Base-by-base conservation (phyloP, 2,113 vertebrate species). In the Vidua macroura region DNA sequence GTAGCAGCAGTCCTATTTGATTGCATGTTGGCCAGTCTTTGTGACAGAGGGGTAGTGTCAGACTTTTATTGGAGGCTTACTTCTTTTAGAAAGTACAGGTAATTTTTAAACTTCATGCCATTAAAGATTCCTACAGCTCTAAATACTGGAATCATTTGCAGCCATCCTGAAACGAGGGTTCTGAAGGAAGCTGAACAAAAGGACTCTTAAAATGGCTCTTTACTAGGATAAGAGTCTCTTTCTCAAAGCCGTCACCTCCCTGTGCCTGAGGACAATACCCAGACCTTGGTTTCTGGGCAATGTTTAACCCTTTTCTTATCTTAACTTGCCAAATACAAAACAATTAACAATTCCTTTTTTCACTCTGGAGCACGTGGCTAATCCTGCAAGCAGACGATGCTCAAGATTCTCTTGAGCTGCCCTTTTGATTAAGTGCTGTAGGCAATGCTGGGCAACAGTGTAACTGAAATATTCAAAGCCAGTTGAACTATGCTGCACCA, bases 251-350 rank as follows among this genome's bases (percentile, higher is more conserved):
- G 15, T 79, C 58, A 39, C 67, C 6, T 1, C 21, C 19, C 48
- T 77, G 46, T 70, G 56, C 37, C 30, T 43, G 55, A 74, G 66
- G 64, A 67, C 48, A 66, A 51, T 46, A 69, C 18, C 6, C 33
- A 91, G 76, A 77, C 64, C 46, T 74, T 59, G 25, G 17, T 81
- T 91, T 88, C 51, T 70, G n/a, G 56, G 58, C 56, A 86, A 91
- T 88, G 76, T 80, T 96, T 86, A 91, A 89, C 52, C 16, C 18
- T 67, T 74, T 66, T 83, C 62, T 90, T 85, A 92, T 92, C 92
- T 91, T 91, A 81, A 62, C 13, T 35, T 75, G 25, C 18, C 56
- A 91, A 78, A 82, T 20, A 59, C 21, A 75, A 70, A 78, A 43
- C 24, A 35, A 83, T 66, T 66, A 76, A 60, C 58, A 80, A 58